These are phyloP conservation scores for Stegostoma tigrinum DNA, from an alignment of 2,113 vertebrate species.

Conservation along the genomic window DNA sequence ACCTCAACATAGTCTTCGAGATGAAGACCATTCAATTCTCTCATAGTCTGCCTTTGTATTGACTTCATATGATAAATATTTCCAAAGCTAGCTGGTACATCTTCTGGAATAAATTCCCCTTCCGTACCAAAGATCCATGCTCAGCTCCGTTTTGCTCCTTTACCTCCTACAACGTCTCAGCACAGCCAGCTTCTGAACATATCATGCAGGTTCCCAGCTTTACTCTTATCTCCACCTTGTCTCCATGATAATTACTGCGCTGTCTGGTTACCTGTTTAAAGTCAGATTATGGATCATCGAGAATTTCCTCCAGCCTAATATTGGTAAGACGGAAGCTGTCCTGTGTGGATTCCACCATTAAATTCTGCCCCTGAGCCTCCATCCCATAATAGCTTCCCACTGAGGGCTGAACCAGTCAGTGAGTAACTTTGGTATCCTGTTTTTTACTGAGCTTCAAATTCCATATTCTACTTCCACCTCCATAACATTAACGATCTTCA, in stretches of 20 bases:
- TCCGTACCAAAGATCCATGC: not conserved
- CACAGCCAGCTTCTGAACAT: not conserved
- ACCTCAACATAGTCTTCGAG: not conserved
- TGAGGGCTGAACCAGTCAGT: not conserved
- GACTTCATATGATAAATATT: not conserved
- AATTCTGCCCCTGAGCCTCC: not conserved
- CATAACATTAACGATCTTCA: not conserved
- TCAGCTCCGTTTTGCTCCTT: not conserved
- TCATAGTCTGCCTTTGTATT: not conserved
- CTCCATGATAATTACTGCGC: not conserved
- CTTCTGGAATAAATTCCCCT: not conserved
- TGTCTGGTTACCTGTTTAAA: not conserved
- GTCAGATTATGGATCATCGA: not conserved
- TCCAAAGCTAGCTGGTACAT: no score
- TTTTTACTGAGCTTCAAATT: not conserved
- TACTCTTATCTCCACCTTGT: not conserved
- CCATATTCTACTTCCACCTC: not conserved
- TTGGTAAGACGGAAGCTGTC: not conserved
- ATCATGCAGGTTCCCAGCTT: not conserved
- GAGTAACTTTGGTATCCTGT: not conserved
- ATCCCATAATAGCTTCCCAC: not conserved
- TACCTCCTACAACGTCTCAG: not conserved
- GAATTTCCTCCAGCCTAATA: not conserved
- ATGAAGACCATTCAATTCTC: not conserved
- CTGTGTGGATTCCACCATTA: not conserved